Conservation (phyloP, 2,113 vertebrate genomes). For the rabbit (Oryctolagus cuniculus) region DNA sequence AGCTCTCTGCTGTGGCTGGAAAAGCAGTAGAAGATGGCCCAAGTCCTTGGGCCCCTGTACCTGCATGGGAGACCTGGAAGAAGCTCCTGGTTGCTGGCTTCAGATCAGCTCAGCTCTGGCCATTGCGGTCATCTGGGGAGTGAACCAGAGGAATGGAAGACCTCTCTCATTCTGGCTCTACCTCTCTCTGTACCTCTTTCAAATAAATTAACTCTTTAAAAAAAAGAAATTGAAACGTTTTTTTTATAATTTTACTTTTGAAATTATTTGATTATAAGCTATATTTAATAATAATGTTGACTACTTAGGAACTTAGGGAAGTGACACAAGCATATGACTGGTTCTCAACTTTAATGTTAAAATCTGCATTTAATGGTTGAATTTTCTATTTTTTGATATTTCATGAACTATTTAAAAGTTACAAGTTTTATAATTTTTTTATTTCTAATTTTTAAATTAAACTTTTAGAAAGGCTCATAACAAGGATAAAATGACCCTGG, state of each 20-base stretch:
- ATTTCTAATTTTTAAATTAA: conserved; percentile 21
- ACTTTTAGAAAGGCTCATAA: neutral
- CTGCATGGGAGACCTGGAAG: too few species aligned
- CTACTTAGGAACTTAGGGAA: neutral
- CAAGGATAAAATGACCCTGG: neutral
- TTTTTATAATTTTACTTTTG: conserved; percentile 20
- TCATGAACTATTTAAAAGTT: neutral
- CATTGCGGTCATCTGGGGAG: too few species aligned
- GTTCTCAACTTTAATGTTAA: neutral
- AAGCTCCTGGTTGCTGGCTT: too few species aligned
- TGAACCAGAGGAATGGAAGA: too few species aligned
- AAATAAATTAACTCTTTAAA: too few species aligned
- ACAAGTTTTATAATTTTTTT: neutral
- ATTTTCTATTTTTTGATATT: neutral
- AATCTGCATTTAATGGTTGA: neutral
- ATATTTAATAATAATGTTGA: neutral
- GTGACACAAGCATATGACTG: neutral
- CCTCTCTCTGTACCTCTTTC: too few species aligned
- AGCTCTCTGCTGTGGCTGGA: too few species aligned
- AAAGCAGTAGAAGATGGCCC: too few species aligned
- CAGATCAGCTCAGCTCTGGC: too few species aligned
- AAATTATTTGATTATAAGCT: neutral
- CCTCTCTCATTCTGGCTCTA: too few species aligned
- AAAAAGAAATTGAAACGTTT: neutral
- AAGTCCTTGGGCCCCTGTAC: too few species aligned